These are phyloP conservation scores for Epinotia demarniana DNA, from an alignment of 2,888 invertebrate genomes.

Conservation along the genomic window DNA sequence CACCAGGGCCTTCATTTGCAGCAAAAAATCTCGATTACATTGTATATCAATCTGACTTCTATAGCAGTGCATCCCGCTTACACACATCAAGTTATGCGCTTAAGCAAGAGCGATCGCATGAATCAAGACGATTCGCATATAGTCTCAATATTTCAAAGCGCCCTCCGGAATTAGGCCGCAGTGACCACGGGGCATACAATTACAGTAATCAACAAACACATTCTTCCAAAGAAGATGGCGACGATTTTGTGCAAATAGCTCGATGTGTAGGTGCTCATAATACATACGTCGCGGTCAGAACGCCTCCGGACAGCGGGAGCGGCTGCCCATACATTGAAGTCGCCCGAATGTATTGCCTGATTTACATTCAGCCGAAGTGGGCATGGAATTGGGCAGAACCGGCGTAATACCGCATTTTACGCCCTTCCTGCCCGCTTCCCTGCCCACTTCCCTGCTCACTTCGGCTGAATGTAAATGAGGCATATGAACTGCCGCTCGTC, in stretches of 20 bases:
- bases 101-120: neutral
- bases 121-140: neutral
- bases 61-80: neutral
- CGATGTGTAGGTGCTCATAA: neutral
- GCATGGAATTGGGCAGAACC: too few relatives aligned
- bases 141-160: neutral
- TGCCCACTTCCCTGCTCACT: too few relatives aligned
- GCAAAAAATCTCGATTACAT: neutral
- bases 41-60: neutral
- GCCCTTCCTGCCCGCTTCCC: too few relatives aligned
- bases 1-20: neutral
- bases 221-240: neutral
- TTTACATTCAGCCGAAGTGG: too few relatives aligned
- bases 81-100: neutral
- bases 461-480: too few relatives aligned
- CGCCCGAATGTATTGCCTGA: too few relatives aligned
- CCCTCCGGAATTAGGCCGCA: neutral
- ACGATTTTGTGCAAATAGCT: slow-evolving; percentile 5
- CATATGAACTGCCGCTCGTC: too few relatives aligned
- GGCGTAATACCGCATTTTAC: too few relatives aligned
- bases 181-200: neutral
- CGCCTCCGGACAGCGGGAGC: too few relatives aligned
- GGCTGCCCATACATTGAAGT: too few relatives aligned
- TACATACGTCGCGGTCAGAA: neutral
- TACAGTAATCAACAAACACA: neutral